These are phyloP conservation scores for Alectura lathami DNA, from an alignment of 2,113 vertebrate genomes.

Conservation along the genomic window DNA sequence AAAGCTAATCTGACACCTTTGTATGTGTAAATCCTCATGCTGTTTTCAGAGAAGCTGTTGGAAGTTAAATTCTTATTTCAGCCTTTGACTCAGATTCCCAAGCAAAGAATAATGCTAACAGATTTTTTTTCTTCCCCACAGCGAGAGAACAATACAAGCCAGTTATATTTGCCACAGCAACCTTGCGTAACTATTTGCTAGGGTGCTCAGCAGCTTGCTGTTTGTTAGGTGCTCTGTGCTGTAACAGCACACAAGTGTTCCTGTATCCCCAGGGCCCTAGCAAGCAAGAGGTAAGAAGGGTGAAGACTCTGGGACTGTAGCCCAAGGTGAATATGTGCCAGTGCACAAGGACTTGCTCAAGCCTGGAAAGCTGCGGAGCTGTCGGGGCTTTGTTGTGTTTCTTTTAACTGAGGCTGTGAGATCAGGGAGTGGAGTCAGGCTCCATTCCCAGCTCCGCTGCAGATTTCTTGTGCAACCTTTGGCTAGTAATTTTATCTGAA, in stretches of 20 bases:
- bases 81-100: background rate
- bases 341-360: background rate
- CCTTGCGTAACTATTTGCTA: background rate
- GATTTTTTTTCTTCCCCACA: background rate
- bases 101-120: background rate
- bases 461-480: background rate
- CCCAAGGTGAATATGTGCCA: background rate
- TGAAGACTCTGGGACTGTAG: background rate
- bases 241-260: background rate
- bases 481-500: background rate
- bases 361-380: background rate
- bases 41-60: background rate
- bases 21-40: background rate
- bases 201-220: background rate
- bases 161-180: background rate
- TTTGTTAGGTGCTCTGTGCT: background rate
- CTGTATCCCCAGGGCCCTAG: background rate
- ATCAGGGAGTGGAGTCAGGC: background rate
- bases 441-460: background rate
- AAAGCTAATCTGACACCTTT: background rate
- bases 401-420: background rate
- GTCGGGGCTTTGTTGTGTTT: background rate
- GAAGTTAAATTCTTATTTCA: background rate
- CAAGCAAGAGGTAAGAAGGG: background rate
- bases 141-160: background rate